phyloP scores from a whole-genome alignment of 2,888 invertebrate genomes.

The Lasioglossum oenotherae region DNA sequence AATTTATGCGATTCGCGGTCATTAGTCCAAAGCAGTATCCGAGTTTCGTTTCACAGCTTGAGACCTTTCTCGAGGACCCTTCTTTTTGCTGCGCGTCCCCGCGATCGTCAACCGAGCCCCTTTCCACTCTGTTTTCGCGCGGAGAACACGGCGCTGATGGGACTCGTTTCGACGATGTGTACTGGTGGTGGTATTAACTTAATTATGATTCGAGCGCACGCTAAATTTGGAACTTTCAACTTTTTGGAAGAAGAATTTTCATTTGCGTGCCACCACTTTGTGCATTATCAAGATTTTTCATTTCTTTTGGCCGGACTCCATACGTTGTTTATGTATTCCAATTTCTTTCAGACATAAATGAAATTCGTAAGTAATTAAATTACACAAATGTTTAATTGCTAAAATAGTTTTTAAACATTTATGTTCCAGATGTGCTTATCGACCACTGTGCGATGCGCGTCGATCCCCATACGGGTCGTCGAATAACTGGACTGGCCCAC shows the following conservation, averaged over 20 bases:
- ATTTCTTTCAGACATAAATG: too few species aligned
- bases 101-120: slow-evolving; percentile 10
- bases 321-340: too few species aligned
- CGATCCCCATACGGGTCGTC: neutral
- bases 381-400: too few species aligned
- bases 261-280: too few species aligned
- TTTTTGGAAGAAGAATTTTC: too few species aligned
- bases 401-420: too few species aligned
- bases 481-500: slow-evolving; percentile 77
- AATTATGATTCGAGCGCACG: neutral
- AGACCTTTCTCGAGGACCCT: slow-evolving; percentile 26
- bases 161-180: neutral
- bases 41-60: slow-evolving; percentile 45
- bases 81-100: neutral
- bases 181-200: neutral
- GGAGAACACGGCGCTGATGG: neutral
- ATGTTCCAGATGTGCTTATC: too few species aligned
- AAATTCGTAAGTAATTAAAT: too few species aligned
- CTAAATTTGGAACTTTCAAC: neutral
- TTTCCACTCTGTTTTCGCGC: neutral
- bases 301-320: too few species aligned
- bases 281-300: too few species aligned
- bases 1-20: slow-evolving; percentile 54
- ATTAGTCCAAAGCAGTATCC: slow-evolving; percentile 49
- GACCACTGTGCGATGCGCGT: neutral